Evolutionary conservation across 2,797 vertebrate genomes (phyloP), one percentile per base, ranked within the genome.

Genomic region (Fringilla coelebs): DNA sequence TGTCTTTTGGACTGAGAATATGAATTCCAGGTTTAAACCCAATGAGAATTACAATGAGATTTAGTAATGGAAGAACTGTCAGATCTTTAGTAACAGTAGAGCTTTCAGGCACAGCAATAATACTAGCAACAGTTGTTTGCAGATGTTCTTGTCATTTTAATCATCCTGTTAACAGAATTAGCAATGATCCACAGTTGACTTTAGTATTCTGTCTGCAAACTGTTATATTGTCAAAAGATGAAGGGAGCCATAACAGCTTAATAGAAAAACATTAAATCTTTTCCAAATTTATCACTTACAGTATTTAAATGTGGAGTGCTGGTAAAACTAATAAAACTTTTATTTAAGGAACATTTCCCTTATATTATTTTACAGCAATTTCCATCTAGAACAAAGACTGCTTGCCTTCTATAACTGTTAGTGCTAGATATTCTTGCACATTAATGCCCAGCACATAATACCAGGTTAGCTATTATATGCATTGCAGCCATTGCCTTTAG

Each of bases 61-160:
- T 93, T 93, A 86, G 65, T 87, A 89, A 91, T 80, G 36, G 71
- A 87, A 93, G 73, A 41, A 51, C 57, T 88, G 75, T 85, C 78
- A 94, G 85, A 90, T 88, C 68, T 51, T 94, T 94, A 97, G 88
- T 3, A 22, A 73, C 31, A 79, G 45, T 62, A 76, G 49, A 85
- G 80, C 75, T 97, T 94, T 84, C 78, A 91, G 89, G 70, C 93
- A 94, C 70, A 92, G 48, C 70, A 92, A 67, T 67, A 90, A 78
- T 63, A 81, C 43, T 61, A 89, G 87, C 92, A 97, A 95, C 90
- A 94, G 91, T 89, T 92, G 84, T 96, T 96, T 96, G 88, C 93
- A 95, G 93, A 96, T 93, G 91, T 91, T 96, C 88, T 86, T 96
- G 85, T 71, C 82, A 94, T 93, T 96, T 96, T 95, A 96, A 96